Evolutionary conservation across 2,888 invertebrate genomes (phyloP), one percentile per base, ranked within the genome.

Genomic region (Orchestes rusci): DNA sequence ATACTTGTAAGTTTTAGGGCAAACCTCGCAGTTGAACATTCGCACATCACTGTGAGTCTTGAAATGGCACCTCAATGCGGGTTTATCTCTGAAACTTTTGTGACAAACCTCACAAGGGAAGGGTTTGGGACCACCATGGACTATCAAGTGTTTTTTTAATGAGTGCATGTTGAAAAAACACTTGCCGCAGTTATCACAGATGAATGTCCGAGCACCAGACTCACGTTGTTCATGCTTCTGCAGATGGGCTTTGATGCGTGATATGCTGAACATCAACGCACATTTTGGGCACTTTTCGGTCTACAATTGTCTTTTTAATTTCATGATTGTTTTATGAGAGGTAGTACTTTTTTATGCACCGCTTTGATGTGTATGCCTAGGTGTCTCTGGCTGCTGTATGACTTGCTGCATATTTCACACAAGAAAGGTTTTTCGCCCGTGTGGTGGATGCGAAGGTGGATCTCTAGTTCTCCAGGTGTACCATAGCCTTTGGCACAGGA

Each of bases 401-500:
- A 31, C 8, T 36, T 39, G 16, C 45, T 47, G 19, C 52, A 52
- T 13, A 50, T 45, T 34, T 52, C 47, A 37, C 52, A 52, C 16
- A 47, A 29, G 39, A 47, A 50, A 2, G 52, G 50, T 27, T 44
- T 50, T 36, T 50, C 45, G 10, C 52, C 50, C 2, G 50, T 50
- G 23, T 52, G 52, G 15, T 39, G 39, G 16, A 43, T 46, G 8
- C 52, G 30, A 32, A 32, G 37, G 37, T 52, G 52, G 16, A 34
- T 41, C 3, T 41, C 41, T 12, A 37, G 33, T 16, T 43, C 48
- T 23, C 44, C 48, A 19, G 40, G 43, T 28, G 45, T 41, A 3
- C 39, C 35, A 38, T 43, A 52, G 4, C 39, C 42, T 32, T 47
- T 46, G 2, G 37, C 38, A 33, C 52, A 52, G 3, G 29, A 15